Conservation (phyloP, 2,113 vertebrate genomes). For the Proterorhinus semilunaris region DNA sequence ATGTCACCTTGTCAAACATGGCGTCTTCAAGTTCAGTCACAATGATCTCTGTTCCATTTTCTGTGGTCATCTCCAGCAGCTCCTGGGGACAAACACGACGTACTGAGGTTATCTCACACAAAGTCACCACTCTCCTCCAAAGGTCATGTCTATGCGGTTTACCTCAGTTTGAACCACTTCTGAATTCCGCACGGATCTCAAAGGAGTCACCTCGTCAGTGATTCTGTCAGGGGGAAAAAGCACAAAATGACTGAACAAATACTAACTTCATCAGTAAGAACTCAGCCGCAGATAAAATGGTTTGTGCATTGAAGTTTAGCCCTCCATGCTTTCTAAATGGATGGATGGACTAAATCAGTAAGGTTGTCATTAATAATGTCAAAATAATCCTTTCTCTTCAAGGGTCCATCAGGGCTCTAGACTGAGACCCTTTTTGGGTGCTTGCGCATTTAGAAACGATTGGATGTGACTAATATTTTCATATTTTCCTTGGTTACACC, state of each 20-base stretch:
- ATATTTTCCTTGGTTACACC: no score
- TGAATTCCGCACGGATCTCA: slow-evolving; percentile 26
- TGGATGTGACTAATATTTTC: no score
- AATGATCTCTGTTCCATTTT: slow-evolving; percentile 3
- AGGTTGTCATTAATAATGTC: no score
- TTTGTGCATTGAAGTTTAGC: no score
- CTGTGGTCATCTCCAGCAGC: slow-evolving; percentile 3
- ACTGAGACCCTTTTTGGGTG: no score
- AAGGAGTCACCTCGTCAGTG: background rate
- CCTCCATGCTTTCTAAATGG: no score
- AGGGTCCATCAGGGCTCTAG: no score
- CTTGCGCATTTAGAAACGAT: no score
- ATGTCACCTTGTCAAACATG: background rate
- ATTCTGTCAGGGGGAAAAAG: background rate
- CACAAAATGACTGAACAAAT: background rate
- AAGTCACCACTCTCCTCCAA: no score
- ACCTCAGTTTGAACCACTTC: slow-evolving; percentile 27
- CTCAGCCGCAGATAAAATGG: no score
- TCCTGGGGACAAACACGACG: slow-evolving; percentile 18
- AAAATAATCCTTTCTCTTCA: no score
- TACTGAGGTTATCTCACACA: background rate
- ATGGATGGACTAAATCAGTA: no score
- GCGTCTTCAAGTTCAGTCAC: background rate
- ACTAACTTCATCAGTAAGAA: background rate
- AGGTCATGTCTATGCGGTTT: background rate